These are phyloP conservation scores for Hanleya hanleyi DNA, from an alignment of 2,888 invertebrate genomes.

Conservation along the genomic window DNA sequence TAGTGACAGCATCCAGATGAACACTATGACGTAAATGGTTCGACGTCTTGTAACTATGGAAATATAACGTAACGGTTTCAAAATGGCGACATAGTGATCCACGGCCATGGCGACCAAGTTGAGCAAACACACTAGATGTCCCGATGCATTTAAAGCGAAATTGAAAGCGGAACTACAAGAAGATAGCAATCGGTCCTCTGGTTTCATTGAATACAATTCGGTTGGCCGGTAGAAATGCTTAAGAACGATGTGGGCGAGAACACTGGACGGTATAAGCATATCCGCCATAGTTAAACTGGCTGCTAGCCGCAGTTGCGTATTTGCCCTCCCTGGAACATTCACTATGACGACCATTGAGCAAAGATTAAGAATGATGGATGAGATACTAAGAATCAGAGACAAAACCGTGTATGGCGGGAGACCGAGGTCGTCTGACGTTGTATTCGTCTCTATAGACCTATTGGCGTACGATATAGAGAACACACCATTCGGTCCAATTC, in stretches of 20 bases:
- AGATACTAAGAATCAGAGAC: constrained; percentile 43
- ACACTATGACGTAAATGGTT: constrained; percentile 43
- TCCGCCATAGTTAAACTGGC: constrained; percentile 58
- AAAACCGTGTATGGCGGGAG: constrained; percentile 43
- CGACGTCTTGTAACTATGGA: constrained; percentile 43
- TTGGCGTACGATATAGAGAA: too few species aligned
- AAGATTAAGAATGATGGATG: constrained; percentile 55
- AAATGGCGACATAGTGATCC: constrained; percentile 59
- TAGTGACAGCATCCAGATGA: constrained; percentile 49
- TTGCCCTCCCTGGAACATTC: constrained; percentile 51
- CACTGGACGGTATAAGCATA: constrained; percentile 52
- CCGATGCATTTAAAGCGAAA: constrained; percentile 54
- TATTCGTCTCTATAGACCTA: too few species aligned
- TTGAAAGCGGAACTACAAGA: constrained; percentile 51
- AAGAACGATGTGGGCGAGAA: constrained; percentile 50
- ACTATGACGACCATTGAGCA: constrained; percentile 61
- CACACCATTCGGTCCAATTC: too few species aligned
- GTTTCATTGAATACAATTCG: constrained; percentile 20
- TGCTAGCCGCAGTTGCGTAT: constrained; percentile 56
- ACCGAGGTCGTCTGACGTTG: background rate
- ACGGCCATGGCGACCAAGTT: constrained; percentile 57
- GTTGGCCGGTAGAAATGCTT: constrained; percentile 44
- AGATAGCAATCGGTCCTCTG: constrained; percentile 38
- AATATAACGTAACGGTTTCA: constrained; percentile 50
- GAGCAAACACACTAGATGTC: constrained; percentile 54